A percentile compares a stretch with the other conserved stretches of the same genome.
These are phyloP conservation scores for Ophiodon elongatus DNA, from an alignment of 2,113 vertebrate genomes.

Conservation along the genomic window DNA sequence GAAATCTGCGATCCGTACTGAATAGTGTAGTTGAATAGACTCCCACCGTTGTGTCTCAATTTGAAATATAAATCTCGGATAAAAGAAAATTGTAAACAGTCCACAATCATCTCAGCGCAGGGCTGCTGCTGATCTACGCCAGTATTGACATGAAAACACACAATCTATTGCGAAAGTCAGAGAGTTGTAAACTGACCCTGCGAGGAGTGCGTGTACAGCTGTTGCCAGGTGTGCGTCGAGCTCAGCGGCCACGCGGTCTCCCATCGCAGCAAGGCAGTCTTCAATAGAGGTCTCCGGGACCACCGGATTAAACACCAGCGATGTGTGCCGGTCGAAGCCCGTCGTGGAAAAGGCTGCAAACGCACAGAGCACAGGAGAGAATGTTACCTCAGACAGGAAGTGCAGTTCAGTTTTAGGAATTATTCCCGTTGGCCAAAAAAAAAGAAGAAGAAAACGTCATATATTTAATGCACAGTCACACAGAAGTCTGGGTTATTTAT, in stretches of 20 bases:
- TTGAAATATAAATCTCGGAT: background rate
- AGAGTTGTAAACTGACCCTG: constrained; percentile 85
- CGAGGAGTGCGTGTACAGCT: constrained; percentile 87
- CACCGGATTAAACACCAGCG: constrained; percentile 91
- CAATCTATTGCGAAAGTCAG: background rate
- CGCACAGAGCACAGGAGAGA: constrained; percentile 14
- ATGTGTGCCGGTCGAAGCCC: constrained; percentile 90
- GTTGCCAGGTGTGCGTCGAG: constrained; percentile 84
- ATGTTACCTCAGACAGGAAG: background rate
- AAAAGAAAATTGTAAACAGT: background rate
- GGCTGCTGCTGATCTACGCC: background rate
- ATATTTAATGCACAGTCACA: background rate
- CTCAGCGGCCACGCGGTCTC: constrained; percentile 85
- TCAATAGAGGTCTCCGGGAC: constrained; percentile 91
- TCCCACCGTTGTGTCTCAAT: background rate
- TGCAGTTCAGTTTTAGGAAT: background rate
- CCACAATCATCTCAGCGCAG: background rate
- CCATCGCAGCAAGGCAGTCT: constrained; percentile 90
- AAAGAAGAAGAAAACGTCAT: background rate
- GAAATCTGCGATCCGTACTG: too few relatives aligned
- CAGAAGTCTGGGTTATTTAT: background rate
- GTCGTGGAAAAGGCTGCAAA: constrained; percentile 86
- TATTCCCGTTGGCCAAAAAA: background rate
- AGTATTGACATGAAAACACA: background rate
- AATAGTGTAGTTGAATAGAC: too few relatives aligned